Evolutionary conservation across 2,113 vertebrate genomes (phyloP).

Genomic region (Thermophis baileyi): DNA sequence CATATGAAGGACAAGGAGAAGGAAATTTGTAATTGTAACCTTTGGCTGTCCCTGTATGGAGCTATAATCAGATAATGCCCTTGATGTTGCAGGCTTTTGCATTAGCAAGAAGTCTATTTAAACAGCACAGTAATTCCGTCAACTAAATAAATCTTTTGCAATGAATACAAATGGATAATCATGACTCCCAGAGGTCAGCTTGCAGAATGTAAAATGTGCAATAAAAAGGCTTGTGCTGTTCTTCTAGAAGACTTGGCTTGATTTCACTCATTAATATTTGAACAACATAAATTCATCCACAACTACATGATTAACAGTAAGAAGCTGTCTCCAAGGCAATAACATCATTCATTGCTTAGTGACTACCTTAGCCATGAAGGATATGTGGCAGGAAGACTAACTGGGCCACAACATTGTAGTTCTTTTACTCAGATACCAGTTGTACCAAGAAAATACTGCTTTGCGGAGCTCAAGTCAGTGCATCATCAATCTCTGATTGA

Average conservation of each 20-base stretch:
- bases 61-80: slow-evolving; percentile 58
- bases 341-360: not conserved
- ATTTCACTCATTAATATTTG: slow-evolving; percentile 48
- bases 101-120: slow-evolving; percentile 57
- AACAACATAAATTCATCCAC: not conserved
- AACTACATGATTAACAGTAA: not conserved
- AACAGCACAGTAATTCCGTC: slow-evolving; percentile 50
- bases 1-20: slow-evolving; percentile 24
- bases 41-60: slow-evolving; percentile 44
- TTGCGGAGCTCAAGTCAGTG: not conserved
- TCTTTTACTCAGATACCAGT: not conserved
- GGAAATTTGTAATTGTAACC: slow-evolving; percentile 38
- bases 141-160: slow-evolving; percentile 56
- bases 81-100: slow-evolving; percentile 42
- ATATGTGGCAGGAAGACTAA: not conserved
- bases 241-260: slow-evolving; percentile 21
- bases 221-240: slow-evolving; percentile 26
- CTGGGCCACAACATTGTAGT: not conserved
- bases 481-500: not conserved
- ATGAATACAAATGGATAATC: slow-evolving; percentile 8
- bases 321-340: slow-evolving; percentile 20
- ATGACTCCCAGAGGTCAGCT: slow-evolving; percentile 23
- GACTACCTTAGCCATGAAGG: not conserved
- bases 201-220: slow-evolving; percentile 41
- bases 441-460: not conserved